Conservation (phyloP, 2,113 vertebrate species). For the Cygnus buccinator region DNA sequence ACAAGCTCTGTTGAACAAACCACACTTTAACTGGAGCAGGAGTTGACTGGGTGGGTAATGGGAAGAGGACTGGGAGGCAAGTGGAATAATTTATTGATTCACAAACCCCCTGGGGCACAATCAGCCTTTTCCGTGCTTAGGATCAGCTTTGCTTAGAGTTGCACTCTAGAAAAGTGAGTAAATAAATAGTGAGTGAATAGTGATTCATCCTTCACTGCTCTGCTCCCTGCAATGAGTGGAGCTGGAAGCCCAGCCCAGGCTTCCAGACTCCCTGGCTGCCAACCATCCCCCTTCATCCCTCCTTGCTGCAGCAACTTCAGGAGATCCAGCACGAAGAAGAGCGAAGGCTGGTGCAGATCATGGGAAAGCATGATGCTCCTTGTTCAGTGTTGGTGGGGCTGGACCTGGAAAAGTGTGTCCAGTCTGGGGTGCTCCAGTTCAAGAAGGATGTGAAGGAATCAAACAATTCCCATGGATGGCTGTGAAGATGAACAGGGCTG, state of each 20-base stretch:
- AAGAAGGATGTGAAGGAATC: not conserved
- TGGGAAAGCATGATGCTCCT: accelerated
- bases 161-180: not conserved
- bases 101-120: accelerated
- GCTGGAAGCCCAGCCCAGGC: not conserved
- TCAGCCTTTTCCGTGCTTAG: not conserved
- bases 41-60: not conserved
- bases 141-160: not conserved
- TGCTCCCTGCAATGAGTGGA: accelerated
- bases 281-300: not conserved
- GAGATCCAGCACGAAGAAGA: not conserved
- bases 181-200: not conserved
- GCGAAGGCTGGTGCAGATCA: not conserved
- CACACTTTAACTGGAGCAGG: not conserved
- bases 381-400: not conserved
- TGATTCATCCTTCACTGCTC: not conserved
- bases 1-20: not conserved
- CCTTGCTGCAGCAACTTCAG: not conserved
- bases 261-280: not conserved
- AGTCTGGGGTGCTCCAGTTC: not conserved
- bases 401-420: not conserved
- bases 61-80: not conserved
- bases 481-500: not conserved
- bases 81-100: not conserved
- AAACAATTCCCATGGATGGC: not conserved